Base-by-base conservation (phyloP, 1,140 invertebrate species). In the Zaprionus camerounensis region DNA sequence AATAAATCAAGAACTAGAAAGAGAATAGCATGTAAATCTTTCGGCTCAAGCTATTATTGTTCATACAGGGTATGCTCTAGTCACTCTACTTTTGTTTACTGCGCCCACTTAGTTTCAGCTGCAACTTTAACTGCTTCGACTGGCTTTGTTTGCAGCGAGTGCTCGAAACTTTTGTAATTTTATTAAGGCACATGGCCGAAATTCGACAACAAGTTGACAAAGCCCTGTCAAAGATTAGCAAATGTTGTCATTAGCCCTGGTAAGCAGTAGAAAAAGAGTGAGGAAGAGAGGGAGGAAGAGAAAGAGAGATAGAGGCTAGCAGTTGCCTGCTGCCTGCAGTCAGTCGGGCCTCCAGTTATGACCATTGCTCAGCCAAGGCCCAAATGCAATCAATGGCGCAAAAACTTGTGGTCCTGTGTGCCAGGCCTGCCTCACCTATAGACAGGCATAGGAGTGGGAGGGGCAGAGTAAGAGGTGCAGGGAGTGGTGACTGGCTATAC, bases 101-200 rank as follows among this genome's bases (percentile, higher is more conserved):
- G 41, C 15, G 13, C 38, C 20, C 34, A 56, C 70, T 49, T 55
- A 68, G 11, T 31, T 53, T 17, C 36, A 38, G 31, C 46, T 72
- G 74, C 73, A 76, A 71, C 55, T 67, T 73, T 46, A 71, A 66
- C 63, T 64, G 65, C 58, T 31, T 46, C 15, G 7, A 24, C 63
- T 66, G 38, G 34, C 11, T 61, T 58, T 36, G 68, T 78, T 63
- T 65, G 44, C 15, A 49, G 68, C 76, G 64, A 65, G 65, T 63
- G 61, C 68, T 34, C 66, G 57, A 49, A 84, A 84, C 82, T 85
- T 85, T 85, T 64, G 82, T 78, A 85, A 85, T 85, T 79, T 79
- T 86, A 85, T 85, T 81, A 70, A 71, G 80, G 82, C 67, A 75
- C 63, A 85, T 81, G 51, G 34, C 56, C 13, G 49, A 41, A 74